Base-by-base conservation (phyloP, 2,797 vertebrate genomes). In the Enteromius radiatus region DNA sequence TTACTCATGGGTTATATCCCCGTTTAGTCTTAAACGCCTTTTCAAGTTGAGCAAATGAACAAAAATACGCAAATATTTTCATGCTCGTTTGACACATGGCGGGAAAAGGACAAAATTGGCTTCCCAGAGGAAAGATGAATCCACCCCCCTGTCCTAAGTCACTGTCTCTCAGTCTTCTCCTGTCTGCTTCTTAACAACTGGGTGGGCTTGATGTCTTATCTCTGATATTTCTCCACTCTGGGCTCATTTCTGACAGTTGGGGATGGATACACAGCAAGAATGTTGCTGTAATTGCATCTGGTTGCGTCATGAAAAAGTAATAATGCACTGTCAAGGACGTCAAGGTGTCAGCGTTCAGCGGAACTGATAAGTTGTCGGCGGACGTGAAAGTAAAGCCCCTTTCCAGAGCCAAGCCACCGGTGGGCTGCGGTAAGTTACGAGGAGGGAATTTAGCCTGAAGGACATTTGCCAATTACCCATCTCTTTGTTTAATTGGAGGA, bases 281-380 rank as follows among this genome's bases (percentile, higher is more conserved):
- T 95, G 94, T 95, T 93, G 93, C 93, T 93, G 93, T 95, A 95
- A 95, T 95, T 95, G 94, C 94, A 95, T 92, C 93, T 93, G 92
- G 93, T 94, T 95, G 93, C 94, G 93, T 95, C 94, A 95, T 94
- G 91, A 94, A 94, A 95, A 94, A 95, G 94, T 94, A 94, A 94
- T 94, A 94, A 95, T 94, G 94, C 94, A 93, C 94, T 94, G 94
- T 94, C 93, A 94, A 93, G 93, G 92, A 94, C 94, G 95, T 94
- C 94, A 93, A 93, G 92, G 94, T 95, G 94, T 95, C 94, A 94
- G 92, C 88, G 88, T 94, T 94, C 91, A 92, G 92, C 91, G 92
- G 93, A 92, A 94, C 93, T 91, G 93, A 94, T 93, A 93, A 91
- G 93, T 90, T 94, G 94, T 94, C 91, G 93, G 92, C 92, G 92